These are phyloP conservation scores for Goniozus legneri DNA, from an alignment of 1,140 invertebrate species.

Conservation along the genomic window DNA sequence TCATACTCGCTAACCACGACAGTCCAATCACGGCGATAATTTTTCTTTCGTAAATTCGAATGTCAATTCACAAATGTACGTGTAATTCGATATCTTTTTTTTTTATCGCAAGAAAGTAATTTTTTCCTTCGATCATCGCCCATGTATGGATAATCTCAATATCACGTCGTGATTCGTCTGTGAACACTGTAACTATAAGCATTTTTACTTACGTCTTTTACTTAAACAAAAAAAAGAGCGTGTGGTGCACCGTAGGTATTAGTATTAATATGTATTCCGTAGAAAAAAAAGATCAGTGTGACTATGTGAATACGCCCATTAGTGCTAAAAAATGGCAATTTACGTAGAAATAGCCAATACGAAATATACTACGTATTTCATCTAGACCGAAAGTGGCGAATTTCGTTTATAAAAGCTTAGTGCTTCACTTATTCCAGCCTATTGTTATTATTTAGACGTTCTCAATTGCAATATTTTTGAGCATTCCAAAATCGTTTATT, in stretches of 20 bases:
- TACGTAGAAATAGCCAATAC: conserved; percentile 30
- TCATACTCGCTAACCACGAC: conserved; percentile 28
- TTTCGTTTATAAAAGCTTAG: conserved; percentile 16
- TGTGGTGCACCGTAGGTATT: conserved; percentile 39
- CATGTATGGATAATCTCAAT: no score
- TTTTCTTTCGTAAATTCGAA: conserved; percentile 6
- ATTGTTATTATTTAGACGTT: no score
- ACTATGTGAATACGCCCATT: conserved; percentile 45
- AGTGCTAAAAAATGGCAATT: conserved; percentile 27
- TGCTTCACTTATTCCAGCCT: conserved; percentile 18
- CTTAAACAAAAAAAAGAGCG: conserved; percentile 41
- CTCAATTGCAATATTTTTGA: no score
- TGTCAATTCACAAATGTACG: neutral
- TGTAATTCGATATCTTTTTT: conserved; percentile 2
- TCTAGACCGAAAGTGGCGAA: conserved; percentile 16
- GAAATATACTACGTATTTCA: conserved; percentile 21
- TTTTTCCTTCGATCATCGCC: no score
- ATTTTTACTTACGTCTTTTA: conserved; percentile 51
- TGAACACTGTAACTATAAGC: conserved; percentile 40
- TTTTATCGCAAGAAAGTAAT: no score
- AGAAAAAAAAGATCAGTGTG: conserved; percentile 44
- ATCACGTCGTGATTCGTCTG: conserved; percentile 40
- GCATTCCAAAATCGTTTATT: no score
- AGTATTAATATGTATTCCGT: conserved; percentile 40
- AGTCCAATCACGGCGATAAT: conserved; percentile 26